Evolutionary conservation across 2,113 vertebrate species (phyloP).

Genomic region (Antigone vipio): DNA sequence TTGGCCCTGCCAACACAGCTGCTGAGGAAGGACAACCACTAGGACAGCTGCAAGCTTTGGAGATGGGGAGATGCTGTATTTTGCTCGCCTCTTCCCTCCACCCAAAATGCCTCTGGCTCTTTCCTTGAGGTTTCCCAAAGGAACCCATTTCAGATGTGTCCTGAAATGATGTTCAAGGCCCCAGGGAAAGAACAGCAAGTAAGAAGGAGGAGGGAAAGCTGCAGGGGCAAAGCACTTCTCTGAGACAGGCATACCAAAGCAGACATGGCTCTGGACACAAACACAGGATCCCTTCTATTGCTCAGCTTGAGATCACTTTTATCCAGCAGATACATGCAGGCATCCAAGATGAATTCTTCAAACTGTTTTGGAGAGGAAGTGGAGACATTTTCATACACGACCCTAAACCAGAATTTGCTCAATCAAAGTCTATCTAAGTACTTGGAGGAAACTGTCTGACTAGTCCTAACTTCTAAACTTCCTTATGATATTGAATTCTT

Average conservation of each 20-base stretch:
- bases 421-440: not conserved
- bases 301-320: conserved; percentile 22
- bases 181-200: not conserved
- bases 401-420: not conserved
- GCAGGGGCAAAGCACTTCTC: not conserved
- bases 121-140: not conserved
- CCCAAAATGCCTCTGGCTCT: not conserved
- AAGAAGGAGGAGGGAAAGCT: not conserved
- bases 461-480: not conserved
- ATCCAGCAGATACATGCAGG: conserved; percentile 64
- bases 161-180: not conserved
- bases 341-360: conserved; percentile 46
- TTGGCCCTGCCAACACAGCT: not conserved
- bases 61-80: not conserved
- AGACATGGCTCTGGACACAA: conserved; percentile 63
- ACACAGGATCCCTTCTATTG: conserved; percentile 13
- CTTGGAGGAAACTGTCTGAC: not conserved
- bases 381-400: accelerated
- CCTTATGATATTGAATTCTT: not conserved
- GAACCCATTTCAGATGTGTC: not conserved
- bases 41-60: not conserved
- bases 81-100: not conserved
- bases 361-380: conserved; percentile 44
- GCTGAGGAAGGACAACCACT: not conserved
- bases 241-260: conserved; percentile 47